phyloP scores from a whole-genome alignment of 2,113 vertebrate species.

The Corvus hawaiiensis region DNA sequence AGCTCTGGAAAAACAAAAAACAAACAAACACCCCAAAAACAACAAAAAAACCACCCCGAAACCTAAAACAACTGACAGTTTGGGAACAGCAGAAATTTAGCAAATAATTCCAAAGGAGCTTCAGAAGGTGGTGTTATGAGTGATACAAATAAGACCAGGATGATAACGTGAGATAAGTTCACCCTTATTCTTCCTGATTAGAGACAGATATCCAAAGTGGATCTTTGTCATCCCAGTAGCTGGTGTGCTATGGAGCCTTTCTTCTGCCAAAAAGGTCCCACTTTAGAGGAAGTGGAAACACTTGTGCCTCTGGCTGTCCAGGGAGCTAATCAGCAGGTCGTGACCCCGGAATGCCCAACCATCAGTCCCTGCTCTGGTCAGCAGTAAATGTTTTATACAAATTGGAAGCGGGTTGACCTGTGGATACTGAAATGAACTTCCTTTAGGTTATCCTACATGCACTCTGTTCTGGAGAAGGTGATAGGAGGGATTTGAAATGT shows the following conservation, averaged over 20 bases:
- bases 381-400: background rate
- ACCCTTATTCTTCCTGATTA: background rate
- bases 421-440: background rate
- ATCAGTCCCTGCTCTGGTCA: background rate
- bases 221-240: background rate
- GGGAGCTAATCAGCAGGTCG: background rate
- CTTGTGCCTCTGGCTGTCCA: background rate
- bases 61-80: background rate
- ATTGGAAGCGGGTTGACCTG: background rate
- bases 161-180: background rate
- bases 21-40: background rate
- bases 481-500: background rate
- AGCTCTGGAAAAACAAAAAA: background rate
- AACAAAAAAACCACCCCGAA: background rate
- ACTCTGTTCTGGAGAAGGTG: fast-evolving
- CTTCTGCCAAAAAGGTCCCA: background rate
- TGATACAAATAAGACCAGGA: background rate
- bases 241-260: background rate
- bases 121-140: background rate
- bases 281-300: background rate
- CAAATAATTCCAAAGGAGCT: background rate
- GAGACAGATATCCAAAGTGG: background rate
- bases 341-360: fast-evolving
- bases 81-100: background rate
- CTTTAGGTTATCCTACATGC: background rate